Conservation (phyloP, 2,113 vertebrate species). For the Hydrochoerus hydrochaeris region DNA sequence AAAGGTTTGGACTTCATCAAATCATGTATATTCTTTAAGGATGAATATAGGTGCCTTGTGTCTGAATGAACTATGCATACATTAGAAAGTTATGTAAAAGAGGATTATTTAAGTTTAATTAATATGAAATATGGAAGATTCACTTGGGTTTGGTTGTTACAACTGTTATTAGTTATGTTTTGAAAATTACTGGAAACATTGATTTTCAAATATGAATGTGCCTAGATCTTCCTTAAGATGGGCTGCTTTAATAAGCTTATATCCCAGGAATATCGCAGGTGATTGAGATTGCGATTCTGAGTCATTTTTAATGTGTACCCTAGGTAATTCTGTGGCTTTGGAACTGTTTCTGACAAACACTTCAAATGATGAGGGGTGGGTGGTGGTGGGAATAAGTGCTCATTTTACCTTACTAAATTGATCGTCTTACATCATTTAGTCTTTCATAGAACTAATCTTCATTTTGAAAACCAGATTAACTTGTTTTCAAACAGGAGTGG, state of each 20-base stretch:
- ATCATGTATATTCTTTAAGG: neutral
- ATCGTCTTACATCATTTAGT: neutral
- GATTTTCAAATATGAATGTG: neutral
- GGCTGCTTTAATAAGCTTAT: neutral
- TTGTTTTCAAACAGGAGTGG: neutral
- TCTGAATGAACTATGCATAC: neutral
- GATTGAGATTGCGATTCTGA: neutral
- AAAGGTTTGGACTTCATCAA: neutral
- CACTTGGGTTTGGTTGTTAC: neutral
- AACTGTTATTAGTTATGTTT: constrained; percentile 7
- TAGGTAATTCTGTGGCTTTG: neutral
- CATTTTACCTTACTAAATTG: neutral
- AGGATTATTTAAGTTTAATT: constrained; percentile 13
- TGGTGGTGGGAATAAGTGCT: neutral
- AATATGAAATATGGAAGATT: neutral
- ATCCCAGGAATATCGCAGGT: neutral
- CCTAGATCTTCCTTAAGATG: neutral
- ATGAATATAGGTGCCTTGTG: neutral
- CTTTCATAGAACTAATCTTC: neutral
- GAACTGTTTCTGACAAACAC: constrained; percentile 8
- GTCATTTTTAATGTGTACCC: neutral
- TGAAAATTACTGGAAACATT: neutral
- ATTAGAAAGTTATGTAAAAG: neutral
- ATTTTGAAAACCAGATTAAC: neutral
- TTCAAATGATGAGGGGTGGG: neutral